Conservation (phyloP, 1,140 invertebrate genomes). For the Drosophila subobscura region DNA sequence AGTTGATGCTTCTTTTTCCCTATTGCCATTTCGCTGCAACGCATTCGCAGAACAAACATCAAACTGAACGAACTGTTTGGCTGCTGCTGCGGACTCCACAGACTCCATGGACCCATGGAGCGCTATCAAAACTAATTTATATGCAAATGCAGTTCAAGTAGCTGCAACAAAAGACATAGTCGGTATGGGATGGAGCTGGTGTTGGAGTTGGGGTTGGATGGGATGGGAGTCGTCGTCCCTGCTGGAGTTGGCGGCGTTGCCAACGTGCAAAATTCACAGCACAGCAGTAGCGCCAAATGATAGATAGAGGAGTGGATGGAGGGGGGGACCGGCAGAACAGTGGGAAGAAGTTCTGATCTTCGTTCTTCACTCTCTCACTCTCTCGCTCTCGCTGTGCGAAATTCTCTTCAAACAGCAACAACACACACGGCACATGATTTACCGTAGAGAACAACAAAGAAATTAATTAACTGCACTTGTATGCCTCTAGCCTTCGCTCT, state of each 20-base stretch:
- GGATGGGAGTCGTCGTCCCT: not conserved
- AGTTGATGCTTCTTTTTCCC: constrained; percentile 43
- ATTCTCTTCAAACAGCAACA: constrained; percentile 40
- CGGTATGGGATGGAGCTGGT: constrained; percentile 15
- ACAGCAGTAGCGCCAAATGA: constrained; percentile 19
- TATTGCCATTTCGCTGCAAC: constrained; percentile 28
- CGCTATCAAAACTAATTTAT: constrained; percentile 81
- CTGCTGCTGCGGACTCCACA: constrained; percentile 24
- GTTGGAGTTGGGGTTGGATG: constrained; percentile 8
- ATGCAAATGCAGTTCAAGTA: constrained; percentile 82
- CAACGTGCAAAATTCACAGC: constrained; percentile 35
- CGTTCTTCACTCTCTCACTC: constrained; percentile 24
- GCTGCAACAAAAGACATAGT: constrained; percentile 62
- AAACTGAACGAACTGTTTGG: constrained; percentile 51
- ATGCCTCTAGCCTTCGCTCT: constrained; percentile 30
- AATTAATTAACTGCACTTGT: constrained; percentile 80
- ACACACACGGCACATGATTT: constrained; percentile 75
- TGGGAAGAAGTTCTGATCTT: constrained; percentile 41
- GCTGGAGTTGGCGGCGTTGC: constrained; percentile 5
- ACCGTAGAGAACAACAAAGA: constrained; percentile 81
- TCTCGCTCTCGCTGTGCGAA: constrained; percentile 30
- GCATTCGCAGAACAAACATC: constrained; percentile 76
- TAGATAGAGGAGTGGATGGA: too few species aligned
- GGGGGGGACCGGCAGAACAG: constrained; percentile 16
- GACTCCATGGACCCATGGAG: constrained; percentile 16